Conservation (phyloP, 1,140 invertebrate species). For the Ephestia elutella region DNA sequence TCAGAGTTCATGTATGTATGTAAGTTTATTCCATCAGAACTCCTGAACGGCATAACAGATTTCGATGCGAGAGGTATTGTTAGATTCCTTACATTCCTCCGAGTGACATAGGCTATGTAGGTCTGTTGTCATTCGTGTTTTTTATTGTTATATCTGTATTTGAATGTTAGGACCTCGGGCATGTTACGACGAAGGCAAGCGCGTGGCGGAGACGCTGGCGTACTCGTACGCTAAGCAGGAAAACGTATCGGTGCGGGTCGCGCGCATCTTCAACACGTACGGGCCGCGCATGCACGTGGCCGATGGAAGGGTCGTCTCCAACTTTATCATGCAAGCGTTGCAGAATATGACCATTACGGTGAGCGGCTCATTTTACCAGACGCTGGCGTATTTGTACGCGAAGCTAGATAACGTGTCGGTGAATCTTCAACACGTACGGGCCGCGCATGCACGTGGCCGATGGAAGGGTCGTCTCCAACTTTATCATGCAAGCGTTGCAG, state of each 20-base stretch:
- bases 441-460: slow-evolving; percentile 99
- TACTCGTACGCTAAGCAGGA: slow-evolving; percentile 99
- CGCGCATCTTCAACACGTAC: slow-evolving; percentile 99
- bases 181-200: slow-evolving; percentile 99
- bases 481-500: slow-evolving; percentile 96
- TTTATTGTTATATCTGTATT: too few species aligned
- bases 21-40: too few species aligned
- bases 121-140: too few species aligned
- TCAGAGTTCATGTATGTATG: too few species aligned
- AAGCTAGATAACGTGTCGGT: slow-evolving; percentile 97
- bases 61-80: too few species aligned
- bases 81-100: too few species aligned
- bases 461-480: slow-evolving; percentile 98
- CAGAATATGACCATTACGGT: slow-evolving; percentile 96
- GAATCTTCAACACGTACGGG: slow-evolving; percentile 99
- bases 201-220: slow-evolving; percentile 96
- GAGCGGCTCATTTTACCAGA: slow-evolving; percentile 56
- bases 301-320: slow-evolving; percentile 98
- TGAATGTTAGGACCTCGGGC: slow-evolving; percentile 84
- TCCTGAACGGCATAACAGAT: too few species aligned
- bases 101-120: too few species aligned
- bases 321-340: slow-evolving; percentile 98
- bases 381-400: slow-evolving; percentile 96
- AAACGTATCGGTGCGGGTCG: slow-evolving; percentile 94
- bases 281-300: slow-evolving; percentile 99